These are phyloP conservation scores for Myrmecobius fasciatus DNA, from an alignment of 2,113 vertebrate genomes.

Conservation along the genomic window DNA sequence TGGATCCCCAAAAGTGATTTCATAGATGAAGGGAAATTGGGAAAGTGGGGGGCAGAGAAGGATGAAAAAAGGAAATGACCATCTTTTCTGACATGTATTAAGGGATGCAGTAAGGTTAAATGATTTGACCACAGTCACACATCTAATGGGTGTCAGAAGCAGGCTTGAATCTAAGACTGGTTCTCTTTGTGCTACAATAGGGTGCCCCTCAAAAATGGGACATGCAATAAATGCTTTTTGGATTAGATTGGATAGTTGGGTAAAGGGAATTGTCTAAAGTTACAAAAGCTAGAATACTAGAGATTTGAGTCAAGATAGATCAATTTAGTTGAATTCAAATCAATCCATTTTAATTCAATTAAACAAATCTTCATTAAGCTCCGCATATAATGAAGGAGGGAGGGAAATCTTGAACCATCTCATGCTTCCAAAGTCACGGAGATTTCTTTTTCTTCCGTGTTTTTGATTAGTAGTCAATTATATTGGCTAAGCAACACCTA, in stretches of 20 bases:
- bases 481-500: neutral
- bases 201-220: neutral
- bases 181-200: neutral
- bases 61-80: neutral
- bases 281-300: neutral
- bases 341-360: neutral
- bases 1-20: neutral
- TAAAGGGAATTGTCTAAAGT: neutral
- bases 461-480: neutral
- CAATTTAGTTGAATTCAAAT: neutral
- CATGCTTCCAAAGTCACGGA: neutral
- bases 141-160: neutral
- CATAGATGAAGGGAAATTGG: neutral
- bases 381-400: neutral
- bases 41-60: neutral
- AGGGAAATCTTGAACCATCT: neutral
- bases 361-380: neutral
- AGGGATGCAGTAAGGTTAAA: neutral
- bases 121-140: neutral
- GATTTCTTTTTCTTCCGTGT: neutral
- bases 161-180: neutral
- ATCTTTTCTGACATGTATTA: neutral
- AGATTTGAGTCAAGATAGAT: neutral
- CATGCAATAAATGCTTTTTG: neutral
- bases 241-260: neutral